Evolutionary conservation across 2,113 vertebrate genomes (phyloP).

Genomic region (Oryzias celebensis): DNA sequence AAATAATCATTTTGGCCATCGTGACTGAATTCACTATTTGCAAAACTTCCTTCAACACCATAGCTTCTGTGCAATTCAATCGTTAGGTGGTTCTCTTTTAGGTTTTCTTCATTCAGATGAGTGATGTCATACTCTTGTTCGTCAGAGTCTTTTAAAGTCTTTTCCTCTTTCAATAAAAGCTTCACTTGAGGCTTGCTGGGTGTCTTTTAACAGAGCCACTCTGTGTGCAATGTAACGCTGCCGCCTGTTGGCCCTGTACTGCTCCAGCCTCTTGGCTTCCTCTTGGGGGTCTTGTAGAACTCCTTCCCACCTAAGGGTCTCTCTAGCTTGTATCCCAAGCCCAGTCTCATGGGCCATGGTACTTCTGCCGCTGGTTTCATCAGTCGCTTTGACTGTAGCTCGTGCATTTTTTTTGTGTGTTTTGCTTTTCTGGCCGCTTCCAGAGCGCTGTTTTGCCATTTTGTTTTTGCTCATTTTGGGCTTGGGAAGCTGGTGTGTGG

Average conservation of each 20-base stretch:
- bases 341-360: conserved; percentile 24
- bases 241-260: conserved; percentile 81
- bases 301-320: conserved; percentile 87
- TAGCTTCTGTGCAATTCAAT: background rate
- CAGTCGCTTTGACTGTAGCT: background rate
- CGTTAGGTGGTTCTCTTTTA: background rate
- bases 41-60: too few relatives aligned
- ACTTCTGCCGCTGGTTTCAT: background rate
- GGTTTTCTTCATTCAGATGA: too few relatives aligned
- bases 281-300: conserved; percentile 79
- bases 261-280: conserved; percentile 79
- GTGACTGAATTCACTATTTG: too few relatives aligned
- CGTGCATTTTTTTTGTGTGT: conserved; percentile 29
- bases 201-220: conserved; percentile 53
- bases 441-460: background rate
- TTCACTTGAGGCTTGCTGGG: background rate
- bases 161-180: conserved; percentile 7
- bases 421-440: conserved; percentile 19
- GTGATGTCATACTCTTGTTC: conserved; percentile 1
- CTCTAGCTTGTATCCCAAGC: conserved; percentile 44
- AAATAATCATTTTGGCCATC: background rate
- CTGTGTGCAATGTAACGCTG: conserved; percentile 79
- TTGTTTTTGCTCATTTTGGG: conserved; percentile 24
- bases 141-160: background rate
- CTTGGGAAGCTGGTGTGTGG: conserved; percentile 27